phyloP scores from a whole-genome alignment of 2,113 vertebrate genomes.

The Amphiprion ocellaris region DNA sequence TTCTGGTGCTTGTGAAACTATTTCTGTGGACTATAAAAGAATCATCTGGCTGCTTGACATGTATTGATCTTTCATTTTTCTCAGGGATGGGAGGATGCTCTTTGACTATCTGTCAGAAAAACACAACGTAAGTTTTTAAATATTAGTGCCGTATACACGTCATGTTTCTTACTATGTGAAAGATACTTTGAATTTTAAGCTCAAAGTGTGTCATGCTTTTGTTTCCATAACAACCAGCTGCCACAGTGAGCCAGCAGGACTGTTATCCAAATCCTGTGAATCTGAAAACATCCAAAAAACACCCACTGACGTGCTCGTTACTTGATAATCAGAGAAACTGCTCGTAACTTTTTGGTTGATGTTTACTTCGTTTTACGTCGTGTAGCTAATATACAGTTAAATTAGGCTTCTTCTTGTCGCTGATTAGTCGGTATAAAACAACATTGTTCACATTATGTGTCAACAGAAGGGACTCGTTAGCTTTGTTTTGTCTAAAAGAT shows the following conservation, averaged over 20 bases:
- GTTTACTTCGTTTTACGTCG: background rate
- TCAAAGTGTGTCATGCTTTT: background rate
- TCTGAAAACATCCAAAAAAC: constrained; percentile 29
- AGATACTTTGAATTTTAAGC: background rate
- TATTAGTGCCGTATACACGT: too few species aligned
- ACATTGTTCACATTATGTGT: background rate
- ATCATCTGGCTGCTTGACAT: background rate
- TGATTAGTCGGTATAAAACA: background rate
- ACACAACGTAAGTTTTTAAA: constrained; percentile 89
- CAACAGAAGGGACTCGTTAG: background rate
- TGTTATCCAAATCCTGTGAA: constrained; percentile 23
- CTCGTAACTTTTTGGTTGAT: background rate
- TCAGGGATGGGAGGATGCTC: constrained; percentile 94
- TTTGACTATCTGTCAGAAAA: constrained; percentile 98
- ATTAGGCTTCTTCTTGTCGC: background rate
- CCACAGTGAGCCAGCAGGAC: constrained; percentile 22
- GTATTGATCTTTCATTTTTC: constrained; percentile 31
- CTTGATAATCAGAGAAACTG: background rate
- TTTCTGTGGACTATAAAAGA: background rate
- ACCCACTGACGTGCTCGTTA: constrained; percentile 24
- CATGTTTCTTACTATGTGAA: background rate
- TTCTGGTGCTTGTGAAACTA: background rate
- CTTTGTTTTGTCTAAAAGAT: constrained; percentile 32
- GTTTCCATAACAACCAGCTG: constrained; percentile 72
- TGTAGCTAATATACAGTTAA: background rate